phyloP scores from a whole-genome alignment of 2,888 invertebrate species.

The Tortricodes alternella region DNA sequence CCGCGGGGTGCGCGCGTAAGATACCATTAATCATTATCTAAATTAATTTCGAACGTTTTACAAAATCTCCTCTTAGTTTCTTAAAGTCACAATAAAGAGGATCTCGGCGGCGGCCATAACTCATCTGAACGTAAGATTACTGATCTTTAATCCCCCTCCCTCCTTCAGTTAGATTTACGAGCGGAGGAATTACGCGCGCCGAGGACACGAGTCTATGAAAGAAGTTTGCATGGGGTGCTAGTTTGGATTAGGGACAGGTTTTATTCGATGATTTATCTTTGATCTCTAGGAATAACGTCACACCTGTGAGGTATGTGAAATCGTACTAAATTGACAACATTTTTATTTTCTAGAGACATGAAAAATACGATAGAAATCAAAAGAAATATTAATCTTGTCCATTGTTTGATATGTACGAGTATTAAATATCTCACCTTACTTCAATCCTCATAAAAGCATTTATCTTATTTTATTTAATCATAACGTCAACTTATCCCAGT shows the following conservation, averaged over 20 bases:
- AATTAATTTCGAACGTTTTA: constrained; percentile 82
- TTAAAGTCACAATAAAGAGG: constrained; percentile 83
- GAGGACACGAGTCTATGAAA: constrained; percentile 65
- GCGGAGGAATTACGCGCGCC: constrained; percentile 85
- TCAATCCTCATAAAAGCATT: too few relatives aligned
- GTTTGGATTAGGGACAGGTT: constrained; percentile 36
- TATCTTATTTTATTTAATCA: too few relatives aligned
- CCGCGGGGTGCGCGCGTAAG: constrained; percentile 58
- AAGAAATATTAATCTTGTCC: too few relatives aligned
- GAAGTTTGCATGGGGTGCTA: constrained; percentile 60
- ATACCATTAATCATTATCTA: constrained; percentile 82
- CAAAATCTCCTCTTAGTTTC: constrained; percentile 81
- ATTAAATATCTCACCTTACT: too few relatives aligned
- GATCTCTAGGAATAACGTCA: background rate
- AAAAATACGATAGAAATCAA: too few relatives aligned
- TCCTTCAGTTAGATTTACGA: constrained; percentile 89
- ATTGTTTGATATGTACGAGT: too few relatives aligned
- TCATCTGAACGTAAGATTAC: constrained; percentile 88
- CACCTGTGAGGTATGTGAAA: too few relatives aligned
- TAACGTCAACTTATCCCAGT: too few relatives aligned
- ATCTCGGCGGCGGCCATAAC: constrained; percentile 82
- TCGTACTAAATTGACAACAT: too few relatives aligned
- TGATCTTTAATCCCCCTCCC: constrained; percentile 89
- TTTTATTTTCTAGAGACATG: too few relatives aligned
- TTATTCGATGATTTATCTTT: constrained; percentile 33